phyloP scores from a whole-genome alignment of 2,888 invertebrate genomes.

The Spatulosminthurus flaviceps region DNA sequence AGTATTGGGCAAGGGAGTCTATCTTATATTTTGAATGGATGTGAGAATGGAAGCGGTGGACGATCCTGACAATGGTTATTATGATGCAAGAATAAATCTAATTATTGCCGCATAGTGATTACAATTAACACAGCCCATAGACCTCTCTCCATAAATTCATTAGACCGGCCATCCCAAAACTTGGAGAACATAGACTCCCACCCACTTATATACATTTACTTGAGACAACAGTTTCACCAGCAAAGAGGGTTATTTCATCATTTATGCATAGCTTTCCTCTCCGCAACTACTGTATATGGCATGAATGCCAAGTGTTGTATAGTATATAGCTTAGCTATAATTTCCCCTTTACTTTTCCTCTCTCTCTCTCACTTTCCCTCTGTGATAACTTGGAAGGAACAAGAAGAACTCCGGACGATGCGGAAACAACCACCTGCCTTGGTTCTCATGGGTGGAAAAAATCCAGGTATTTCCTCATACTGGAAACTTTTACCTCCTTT shows the following conservation, averaged over 20 bases:
- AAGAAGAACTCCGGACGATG: no score
- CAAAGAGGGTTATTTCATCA: neutral
- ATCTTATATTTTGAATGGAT: no score
- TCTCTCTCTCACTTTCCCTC: no score
- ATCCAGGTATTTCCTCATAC: neutral
- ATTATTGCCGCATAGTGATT: conserved; percentile 28
- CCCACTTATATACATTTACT: neutral
- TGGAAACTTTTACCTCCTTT: neutral
- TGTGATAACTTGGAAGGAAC: no score
- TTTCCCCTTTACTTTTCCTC: no score
- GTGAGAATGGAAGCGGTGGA: no score
- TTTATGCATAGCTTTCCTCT: neutral
- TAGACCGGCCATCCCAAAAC: neutral
- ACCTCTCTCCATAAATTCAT: conserved; percentile 4
- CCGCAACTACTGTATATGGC: no score
- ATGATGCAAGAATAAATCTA: conserved; percentile 37
- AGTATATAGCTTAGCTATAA: no score
- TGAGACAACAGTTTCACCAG: neutral
- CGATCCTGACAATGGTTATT: conserved; percentile 7
- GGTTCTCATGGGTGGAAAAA: neutral
- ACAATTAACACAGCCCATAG: conserved; percentile 19
- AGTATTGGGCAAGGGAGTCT: no score
- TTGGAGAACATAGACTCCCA: neutral
- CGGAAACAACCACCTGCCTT: neutral
- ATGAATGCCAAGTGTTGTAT: no score